Base-by-base conservation (phyloP, 2,888 invertebrate species). In the Machimus atricapillus region DNA sequence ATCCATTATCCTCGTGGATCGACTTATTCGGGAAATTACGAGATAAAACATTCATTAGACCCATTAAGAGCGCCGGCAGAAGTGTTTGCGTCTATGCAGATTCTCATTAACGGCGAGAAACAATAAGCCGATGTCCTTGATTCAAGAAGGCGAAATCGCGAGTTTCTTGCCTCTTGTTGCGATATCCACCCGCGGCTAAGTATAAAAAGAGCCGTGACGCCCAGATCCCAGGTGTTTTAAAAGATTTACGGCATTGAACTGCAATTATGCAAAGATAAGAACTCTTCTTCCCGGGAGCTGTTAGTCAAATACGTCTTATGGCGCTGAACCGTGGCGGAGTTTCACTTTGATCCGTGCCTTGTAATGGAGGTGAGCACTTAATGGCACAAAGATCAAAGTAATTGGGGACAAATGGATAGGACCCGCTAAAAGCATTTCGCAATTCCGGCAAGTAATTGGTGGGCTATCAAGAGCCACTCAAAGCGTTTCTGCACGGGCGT, bases 11-110 rank as follows among this genome's bases (percentile, higher is more conserved):
- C 85, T 73, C 85, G 40, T 46, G 43, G 27, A 74, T 85, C 85
- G 73, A 73, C 74, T 73, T 52, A 73, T 73, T 73, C 46, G 40
- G 37, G 85, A 85, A 74, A 40, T 85, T 74, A 23, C 85, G 43
- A 19, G 43, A 85, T 85, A 27, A 85, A 85, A 74, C 85, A 85
- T 85, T 85, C 85, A 85, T 85, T 85, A 85, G 85, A 85, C 74
- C 73, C 74, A 74, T 85, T 85, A 85, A 46, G 46, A 27, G 34
- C 40, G 2, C 46, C 40, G 27, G 19, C 7, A 19, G 23, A 31
- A 85, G 85, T 85, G 85, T 85, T 85, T 85, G 85, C 52, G 46
- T 52, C 46, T 37, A 85, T 66, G 46, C n/a, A 37, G n/a, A 76
- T 85, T 43, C 27, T 74, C 74, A 85, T 74, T 74, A 85, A 43